Base-by-base conservation (phyloP, 2,797 vertebrate species). In the Yasuhikotakia modesta region DNA sequence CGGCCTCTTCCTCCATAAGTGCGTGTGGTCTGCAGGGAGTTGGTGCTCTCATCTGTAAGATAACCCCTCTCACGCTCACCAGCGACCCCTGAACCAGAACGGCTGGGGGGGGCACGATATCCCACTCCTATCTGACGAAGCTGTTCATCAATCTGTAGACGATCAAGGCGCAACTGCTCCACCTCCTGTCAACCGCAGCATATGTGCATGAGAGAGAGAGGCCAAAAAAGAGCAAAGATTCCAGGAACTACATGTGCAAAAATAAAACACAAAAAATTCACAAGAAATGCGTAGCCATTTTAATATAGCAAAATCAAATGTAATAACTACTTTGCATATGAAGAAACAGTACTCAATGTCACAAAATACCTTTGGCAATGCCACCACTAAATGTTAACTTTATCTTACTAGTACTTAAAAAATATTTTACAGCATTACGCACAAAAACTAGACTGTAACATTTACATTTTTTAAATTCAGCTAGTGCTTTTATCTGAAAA, bases 111-210 rank as follows among this genome's bases (percentile, higher is more conserved):
- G 0, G 92, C 90, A 0, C 95, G 94, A 84, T 95, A 96, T 10
- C 95, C 96, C 2, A 96, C 89, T 0, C 95, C 95, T 0, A 96
- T 96, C 90, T 96, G 95, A 48, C 96, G 94, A 76, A 96, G 93
- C 90, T 97, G 95, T 79, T 96, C 96, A 27, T 97, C 96, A 2
- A 97, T 97, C 85, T 96, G 95, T 48, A 97, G 89, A 10, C 96
- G 92, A 84, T 97, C 95, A 3, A 96, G 69, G 16, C 96, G 94
- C 83, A 97, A 90, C 87, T 96, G 95, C 81, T 97, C 96, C 83
- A 97, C 95, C 63, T 97, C 96, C 96, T 97, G 32, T 10, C 52
- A 27, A 19, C 7, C 13, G 24, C n/a, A 57, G 27, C n/a, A 6
- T 16, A 4, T 61, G 30, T 35, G 27, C 35, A 39, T n/a, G 2